Percentiles rank a stretch among this genome's conserved stretches.
Conservation (phyloP, 2,797 vertebrate species). For the Paedocypris micromegethes region DNA sequence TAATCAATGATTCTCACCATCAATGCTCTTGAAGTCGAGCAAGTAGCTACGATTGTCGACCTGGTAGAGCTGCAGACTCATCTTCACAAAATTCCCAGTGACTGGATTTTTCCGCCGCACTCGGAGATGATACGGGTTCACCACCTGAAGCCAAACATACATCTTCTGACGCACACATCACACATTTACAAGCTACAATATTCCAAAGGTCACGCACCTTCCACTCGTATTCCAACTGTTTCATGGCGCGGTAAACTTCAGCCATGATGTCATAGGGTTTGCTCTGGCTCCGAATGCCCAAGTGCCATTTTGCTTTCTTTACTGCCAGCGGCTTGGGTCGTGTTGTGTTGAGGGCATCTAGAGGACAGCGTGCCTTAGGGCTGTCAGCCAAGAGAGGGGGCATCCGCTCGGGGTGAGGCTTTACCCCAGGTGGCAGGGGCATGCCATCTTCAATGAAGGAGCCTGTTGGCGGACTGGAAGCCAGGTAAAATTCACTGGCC, state of each 20-base stretch:
- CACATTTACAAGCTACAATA: not conserved
- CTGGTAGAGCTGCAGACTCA: conserved; percentile 98
- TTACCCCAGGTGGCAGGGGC: conserved; percentile 85
- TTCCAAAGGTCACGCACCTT: conserved; percentile 72
- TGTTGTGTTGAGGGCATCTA: conserved; percentile 96
- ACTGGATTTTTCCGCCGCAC: conserved; percentile 93
- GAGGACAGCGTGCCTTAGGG: conserved; percentile 86
- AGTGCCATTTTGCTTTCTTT: conserved; percentile 98
- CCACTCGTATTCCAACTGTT: conserved; percentile 92
- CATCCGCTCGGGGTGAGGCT: conserved; percentile 95
- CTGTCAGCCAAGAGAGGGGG: conserved; percentile 90
- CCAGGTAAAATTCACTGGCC: conserved; percentile 98
- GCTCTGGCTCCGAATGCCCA: conserved; percentile 97
- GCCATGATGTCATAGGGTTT: conserved; percentile 97
- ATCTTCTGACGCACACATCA: conserved; percentile 1
- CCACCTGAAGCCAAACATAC: conserved; percentile 70
- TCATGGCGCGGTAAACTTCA: conserved; percentile 96
- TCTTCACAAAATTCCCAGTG: conserved; percentile 94
- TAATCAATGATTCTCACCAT: conserved; percentile 69
- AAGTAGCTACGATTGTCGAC: conserved; percentile 96
- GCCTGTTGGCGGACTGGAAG: conserved; percentile 91
- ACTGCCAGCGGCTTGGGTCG: conserved; percentile 90
- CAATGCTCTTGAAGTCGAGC: conserved; percentile 97
- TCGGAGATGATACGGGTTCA: conserved; percentile 92
- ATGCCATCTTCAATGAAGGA: conserved; percentile 95